A percentile compares a stretch with the other conserved stretches of the same genome.
Conservation (phyloP, 2,888 invertebrate genomes). For the Epiblema foenella region DNA sequence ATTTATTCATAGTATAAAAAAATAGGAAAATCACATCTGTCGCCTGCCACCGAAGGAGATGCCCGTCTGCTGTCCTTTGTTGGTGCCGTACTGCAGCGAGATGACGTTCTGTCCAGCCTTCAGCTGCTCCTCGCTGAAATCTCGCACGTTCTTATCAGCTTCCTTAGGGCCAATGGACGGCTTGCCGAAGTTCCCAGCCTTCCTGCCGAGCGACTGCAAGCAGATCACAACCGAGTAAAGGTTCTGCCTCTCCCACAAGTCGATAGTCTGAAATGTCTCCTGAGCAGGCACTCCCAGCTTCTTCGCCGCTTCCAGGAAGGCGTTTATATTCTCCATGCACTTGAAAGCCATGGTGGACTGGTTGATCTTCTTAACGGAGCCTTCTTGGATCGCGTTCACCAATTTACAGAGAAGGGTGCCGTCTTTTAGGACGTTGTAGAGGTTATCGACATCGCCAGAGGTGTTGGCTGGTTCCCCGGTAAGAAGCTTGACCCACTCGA, state of each 20-base stretch:
- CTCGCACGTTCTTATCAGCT: slow-evolving; percentile 96
- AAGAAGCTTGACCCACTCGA: slow-evolving; percentile 96
- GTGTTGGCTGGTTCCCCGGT: slow-evolving; percentile 93
- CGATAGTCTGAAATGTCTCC: slow-evolving; percentile 99
- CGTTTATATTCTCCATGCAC: slow-evolving; percentile 99
- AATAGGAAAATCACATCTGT: slow-evolving; percentile 90
- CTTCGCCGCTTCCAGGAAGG: slow-evolving; percentile 93
- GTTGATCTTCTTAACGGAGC: slow-evolving; percentile 96
- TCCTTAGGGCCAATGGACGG: slow-evolving; percentile 98
- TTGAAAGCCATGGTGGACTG: slow-evolving; percentile 96
- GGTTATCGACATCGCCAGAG: slow-evolving; percentile 94
- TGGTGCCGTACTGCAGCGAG: slow-evolving; percentile 97
- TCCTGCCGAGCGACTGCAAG: slow-evolving; percentile 96
- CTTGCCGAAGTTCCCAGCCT: slow-evolving; percentile 93
- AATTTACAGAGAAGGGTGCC: slow-evolving; percentile 95
- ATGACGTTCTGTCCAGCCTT: slow-evolving; percentile 97
- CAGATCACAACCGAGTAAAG: slow-evolving; percentile 98
- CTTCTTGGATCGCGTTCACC: slow-evolving; percentile 93
- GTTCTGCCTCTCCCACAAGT: slow-evolving; percentile 98
- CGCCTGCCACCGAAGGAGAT: slow-evolving; percentile 98
- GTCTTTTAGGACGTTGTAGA: slow-evolving; percentile 95
- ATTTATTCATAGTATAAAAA: slow-evolving; percentile 51
- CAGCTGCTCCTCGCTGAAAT: slow-evolving; percentile 97
- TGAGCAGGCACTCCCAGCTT: slow-evolving; percentile 95
- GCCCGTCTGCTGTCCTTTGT: slow-evolving; percentile 98